Conservation (phyloP, 1,140 invertebrate species). For the Drosophila cardini region DNA sequence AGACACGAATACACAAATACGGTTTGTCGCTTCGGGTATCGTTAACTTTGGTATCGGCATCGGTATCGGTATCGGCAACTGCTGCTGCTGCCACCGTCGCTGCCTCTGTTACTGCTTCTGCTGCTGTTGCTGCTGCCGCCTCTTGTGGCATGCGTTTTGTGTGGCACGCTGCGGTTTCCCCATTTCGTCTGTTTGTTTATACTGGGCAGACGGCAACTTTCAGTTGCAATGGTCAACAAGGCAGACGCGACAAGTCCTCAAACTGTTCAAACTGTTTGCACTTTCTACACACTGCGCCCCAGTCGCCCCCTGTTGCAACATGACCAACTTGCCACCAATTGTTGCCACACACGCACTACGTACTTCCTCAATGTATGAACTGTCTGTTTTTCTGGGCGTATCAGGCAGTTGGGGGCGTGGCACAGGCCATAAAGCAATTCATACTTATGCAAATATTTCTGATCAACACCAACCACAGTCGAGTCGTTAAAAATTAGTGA, state of each 20-base stretch:
- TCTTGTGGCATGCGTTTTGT: not conserved
- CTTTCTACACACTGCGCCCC: slow-evolving; percentile 61
- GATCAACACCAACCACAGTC: too few species aligned
- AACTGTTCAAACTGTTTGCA: slow-evolving; percentile 78
- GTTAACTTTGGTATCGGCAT: slow-evolving; percentile 5
- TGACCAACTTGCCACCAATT: not conserved
- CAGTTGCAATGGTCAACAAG: slow-evolving; percentile 59
- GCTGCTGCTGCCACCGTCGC: not conserved
- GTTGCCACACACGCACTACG: not conserved
- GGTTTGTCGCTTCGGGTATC: slow-evolving; percentile 21
- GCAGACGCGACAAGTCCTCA: slow-evolving; percentile 44
- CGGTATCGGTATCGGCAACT: not conserved
- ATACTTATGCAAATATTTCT: too few species aligned
- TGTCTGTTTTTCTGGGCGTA: too few species aligned
- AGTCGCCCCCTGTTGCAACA: too few species aligned
- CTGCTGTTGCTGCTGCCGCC: slow-evolving; percentile 20
- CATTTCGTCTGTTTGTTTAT: slow-evolving; percentile 70
- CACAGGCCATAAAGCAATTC: too few species aligned
- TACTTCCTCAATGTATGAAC: not conserved
- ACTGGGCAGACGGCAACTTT: slow-evolving; percentile 69
- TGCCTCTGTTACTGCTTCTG: slow-evolving; percentile 32
- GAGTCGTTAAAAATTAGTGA: too few species aligned
- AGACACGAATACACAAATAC: slow-evolving; percentile 48
- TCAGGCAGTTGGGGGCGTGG: too few species aligned
- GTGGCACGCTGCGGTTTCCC: slow-evolving; percentile 53